phyloP scores from a whole-genome alignment of 2,797 vertebrate genomes.

The Smutsia gigantea region DNA sequence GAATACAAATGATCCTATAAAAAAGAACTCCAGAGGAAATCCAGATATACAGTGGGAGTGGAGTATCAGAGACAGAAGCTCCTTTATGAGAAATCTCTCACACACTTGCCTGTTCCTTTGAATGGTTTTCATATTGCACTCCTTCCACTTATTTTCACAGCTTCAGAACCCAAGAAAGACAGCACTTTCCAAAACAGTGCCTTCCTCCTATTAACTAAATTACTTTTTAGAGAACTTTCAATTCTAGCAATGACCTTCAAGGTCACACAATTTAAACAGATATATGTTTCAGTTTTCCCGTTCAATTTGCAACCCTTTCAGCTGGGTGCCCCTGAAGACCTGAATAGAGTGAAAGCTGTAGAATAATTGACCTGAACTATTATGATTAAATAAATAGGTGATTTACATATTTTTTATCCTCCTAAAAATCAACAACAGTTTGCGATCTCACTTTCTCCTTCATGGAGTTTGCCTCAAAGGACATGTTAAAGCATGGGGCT shows the following conservation, averaged over 20 bases:
- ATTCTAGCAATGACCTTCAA: constrained; percentile 40
- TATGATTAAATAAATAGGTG: neutral
- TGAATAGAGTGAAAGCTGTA: neutral
- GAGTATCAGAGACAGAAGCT: neutral
- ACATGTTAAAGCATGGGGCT: neutral
- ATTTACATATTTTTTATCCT: neutral
- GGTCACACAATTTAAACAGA: neutral
- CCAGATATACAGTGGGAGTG: neutral
- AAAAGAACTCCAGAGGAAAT: neutral
- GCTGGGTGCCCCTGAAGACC: neutral
- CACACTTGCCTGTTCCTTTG: neutral
- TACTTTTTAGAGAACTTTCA: constrained; percentile 24
- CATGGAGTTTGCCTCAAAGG: neutral
- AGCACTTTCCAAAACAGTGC: constrained; percentile 8
- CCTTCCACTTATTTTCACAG: neutral
- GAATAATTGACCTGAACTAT: neutral
- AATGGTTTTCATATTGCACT: neutral
- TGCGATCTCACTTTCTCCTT: neutral
- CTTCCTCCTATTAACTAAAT: constrained; percentile 44
- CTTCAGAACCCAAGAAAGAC: neutral
- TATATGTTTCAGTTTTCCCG: neutral
- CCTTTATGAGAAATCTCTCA: neutral
- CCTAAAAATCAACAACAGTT: neutral
- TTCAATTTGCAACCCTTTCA: constrained; percentile 3
- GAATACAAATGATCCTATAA: constrained; percentile 31